Percentiles rank a stretch among this genome's conserved stretches.
Conservation (phyloP, 2,888 invertebrate genomes). For the Ypsolopha sequella region DNA sequence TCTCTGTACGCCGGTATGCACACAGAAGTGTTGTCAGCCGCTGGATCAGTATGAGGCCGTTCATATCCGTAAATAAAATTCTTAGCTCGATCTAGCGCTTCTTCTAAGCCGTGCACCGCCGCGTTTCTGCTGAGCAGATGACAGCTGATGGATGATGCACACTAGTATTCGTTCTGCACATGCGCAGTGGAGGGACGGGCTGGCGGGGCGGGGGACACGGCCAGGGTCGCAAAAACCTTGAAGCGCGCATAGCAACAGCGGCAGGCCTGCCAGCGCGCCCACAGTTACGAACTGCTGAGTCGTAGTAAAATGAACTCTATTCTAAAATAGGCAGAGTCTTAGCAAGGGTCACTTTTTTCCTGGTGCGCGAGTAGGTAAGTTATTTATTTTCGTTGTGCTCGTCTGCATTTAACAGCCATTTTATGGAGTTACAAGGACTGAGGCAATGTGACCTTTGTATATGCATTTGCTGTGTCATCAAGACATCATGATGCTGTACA, state of each 20-base stretch:
- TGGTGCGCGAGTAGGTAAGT: constrained; percentile 9
- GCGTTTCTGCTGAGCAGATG: no score
- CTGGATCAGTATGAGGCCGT: no score
- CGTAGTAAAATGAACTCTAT: no score
- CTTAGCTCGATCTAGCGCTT: no score
- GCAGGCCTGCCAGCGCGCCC: constrained; percentile 17
- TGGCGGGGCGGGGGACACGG: constrained; percentile 26
- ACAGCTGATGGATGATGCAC: constrained; percentile 34
- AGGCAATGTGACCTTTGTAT: constrained; percentile 26
- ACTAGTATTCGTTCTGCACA: constrained; percentile 21
- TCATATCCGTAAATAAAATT: no score
- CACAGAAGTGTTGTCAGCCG: no score
- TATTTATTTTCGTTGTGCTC: constrained; percentile 60
- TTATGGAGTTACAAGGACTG: constrained; percentile 42
- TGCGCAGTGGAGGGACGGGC: constrained; percentile 28
- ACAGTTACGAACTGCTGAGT: constrained; percentile 6
- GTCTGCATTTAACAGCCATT: constrained; percentile 50
- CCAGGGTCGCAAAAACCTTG: constrained; percentile 60
- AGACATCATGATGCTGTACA: background rate
- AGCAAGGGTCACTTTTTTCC: constrained; percentile 6
- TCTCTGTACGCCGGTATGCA: no score
- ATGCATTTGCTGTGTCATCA: constrained; percentile 6
- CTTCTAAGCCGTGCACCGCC: no score
- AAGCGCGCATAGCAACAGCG: constrained; percentile 59
- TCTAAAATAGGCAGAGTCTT: no score